phyloP scores from a whole-genome alignment of 2,797 vertebrate species.

The Phoebastria nigripes region DNA sequence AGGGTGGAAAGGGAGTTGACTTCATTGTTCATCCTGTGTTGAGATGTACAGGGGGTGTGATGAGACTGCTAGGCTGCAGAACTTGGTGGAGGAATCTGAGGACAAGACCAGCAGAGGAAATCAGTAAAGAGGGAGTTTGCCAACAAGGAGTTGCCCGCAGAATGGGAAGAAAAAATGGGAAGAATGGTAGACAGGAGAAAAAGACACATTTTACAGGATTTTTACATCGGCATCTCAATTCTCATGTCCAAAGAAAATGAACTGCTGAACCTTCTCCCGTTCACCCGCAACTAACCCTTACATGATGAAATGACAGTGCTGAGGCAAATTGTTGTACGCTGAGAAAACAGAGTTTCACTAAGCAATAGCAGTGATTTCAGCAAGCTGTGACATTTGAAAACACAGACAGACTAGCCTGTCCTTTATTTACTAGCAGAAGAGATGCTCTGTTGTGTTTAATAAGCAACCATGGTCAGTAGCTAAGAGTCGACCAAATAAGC shows the following conservation, averaged over 20 bases:
- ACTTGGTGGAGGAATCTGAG: neutral
- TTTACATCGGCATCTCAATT: neutral
- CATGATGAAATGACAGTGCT: neutral
- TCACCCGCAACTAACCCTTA: neutral
- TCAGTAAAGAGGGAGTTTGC: neutral
- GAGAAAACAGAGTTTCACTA: constrained; percentile 8
- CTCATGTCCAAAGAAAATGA: neutral
- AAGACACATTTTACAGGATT: neutral
- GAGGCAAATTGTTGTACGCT: neutral
- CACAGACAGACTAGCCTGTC: neutral
- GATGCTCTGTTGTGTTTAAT: neutral
- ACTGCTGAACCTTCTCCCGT: neutral
- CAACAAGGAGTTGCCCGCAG: neutral
- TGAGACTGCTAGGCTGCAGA: neutral
- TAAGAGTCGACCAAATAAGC: neutral
- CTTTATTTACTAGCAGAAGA: neutral
- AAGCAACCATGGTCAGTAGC: neutral
- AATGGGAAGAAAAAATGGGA: neutral
- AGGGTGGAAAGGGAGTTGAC: neutral
- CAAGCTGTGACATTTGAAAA: neutral
- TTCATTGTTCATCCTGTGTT: neutral
- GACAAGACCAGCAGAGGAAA: neutral
- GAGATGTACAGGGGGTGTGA: neutral
- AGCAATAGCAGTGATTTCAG: neutral
- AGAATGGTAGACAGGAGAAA: neutral